Conservation (phyloP, 2,888 invertebrate genomes). For the Julus scanicus region DNA sequence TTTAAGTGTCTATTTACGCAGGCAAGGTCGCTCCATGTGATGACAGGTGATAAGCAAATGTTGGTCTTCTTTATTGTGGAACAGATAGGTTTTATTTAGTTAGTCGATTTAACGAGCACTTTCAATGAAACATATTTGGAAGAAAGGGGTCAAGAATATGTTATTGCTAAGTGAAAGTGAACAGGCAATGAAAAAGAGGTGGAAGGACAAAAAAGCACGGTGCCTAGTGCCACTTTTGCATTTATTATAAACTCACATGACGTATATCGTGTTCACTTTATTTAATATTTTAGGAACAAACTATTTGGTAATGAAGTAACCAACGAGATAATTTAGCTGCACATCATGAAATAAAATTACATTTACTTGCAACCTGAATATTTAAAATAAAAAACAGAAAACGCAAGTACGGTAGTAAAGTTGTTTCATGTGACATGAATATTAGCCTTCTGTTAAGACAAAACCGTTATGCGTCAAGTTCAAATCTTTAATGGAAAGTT, state of each 20-base stretch:
- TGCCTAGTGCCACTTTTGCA: not conserved
- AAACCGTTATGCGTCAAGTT: slow-evolving; percentile 2
- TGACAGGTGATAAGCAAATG: not conserved
- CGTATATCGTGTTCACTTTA: not conserved
- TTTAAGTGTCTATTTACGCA: not conserved
- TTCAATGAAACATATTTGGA: not conserved
- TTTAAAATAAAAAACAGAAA: not conserved
- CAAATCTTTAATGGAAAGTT: not conserved
- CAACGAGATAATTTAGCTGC: slow-evolving; percentile 43
- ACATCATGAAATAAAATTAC: slow-evolving; percentile 36
- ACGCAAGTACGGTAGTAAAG: not conserved
- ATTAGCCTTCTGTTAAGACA: not conserved
- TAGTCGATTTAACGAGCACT: not conserved
- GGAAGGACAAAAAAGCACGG: not conserved
- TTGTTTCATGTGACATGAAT: not conserved
- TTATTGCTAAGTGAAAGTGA: not conserved
- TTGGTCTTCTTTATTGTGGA: not conserved
- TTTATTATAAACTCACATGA: not conserved
- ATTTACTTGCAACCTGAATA: not conserved
- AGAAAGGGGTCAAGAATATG: slow-evolving; percentile 18
- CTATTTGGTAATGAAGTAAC: slow-evolving; percentile 31
- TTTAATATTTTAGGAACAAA: slow-evolving; percentile 43
- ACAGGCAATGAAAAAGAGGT: not conserved
- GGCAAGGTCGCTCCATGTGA: not conserved
- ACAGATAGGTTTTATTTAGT: not conserved